These are phyloP conservation scores for Periparus ater DNA, from an alignment of 2,797 vertebrate species.

Conservation along the genomic window DNA sequence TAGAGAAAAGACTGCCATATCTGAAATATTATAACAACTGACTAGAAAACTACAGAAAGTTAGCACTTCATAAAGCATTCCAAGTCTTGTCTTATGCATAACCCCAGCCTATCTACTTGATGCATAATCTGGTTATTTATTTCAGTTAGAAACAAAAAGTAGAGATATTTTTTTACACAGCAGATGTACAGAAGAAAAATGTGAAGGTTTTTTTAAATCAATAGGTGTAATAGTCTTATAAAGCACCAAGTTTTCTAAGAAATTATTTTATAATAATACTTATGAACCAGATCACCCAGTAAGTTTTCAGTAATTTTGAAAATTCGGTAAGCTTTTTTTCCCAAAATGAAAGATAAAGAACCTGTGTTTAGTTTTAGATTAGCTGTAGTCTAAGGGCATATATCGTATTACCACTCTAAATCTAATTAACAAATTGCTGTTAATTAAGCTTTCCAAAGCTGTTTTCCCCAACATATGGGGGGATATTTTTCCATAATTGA, in stretches of 20 bases:
- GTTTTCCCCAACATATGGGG: constrained; percentile 11
- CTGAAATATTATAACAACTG: not conserved
- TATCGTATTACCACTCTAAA: not conserved
- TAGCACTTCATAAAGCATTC: not conserved
- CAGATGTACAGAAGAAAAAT: not conserved
- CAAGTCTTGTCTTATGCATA: not conserved
- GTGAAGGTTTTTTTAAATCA: not conserved
- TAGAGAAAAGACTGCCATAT: not conserved
- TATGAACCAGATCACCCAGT: not conserved
- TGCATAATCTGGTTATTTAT: not conserved
- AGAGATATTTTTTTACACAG: not conserved
- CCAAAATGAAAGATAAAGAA: not conserved
- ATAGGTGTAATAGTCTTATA: not conserved
- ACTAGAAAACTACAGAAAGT: not conserved
- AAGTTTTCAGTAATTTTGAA: not conserved
- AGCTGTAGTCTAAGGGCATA: not conserved
- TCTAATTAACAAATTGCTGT: constrained; percentile 27
- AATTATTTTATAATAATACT: not conserved
- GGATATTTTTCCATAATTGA: constrained; percentile 14
- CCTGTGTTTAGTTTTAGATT: not conserved
- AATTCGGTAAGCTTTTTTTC: not conserved
- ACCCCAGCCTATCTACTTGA: not conserved
- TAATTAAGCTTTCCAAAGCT: constrained; percentile 46
- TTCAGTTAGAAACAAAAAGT: not conserved
- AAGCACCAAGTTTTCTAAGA: not conserved